phyloP scores from a whole-genome alignment of 2,888 invertebrate species.

The Leucozona laternaria region DNA sequence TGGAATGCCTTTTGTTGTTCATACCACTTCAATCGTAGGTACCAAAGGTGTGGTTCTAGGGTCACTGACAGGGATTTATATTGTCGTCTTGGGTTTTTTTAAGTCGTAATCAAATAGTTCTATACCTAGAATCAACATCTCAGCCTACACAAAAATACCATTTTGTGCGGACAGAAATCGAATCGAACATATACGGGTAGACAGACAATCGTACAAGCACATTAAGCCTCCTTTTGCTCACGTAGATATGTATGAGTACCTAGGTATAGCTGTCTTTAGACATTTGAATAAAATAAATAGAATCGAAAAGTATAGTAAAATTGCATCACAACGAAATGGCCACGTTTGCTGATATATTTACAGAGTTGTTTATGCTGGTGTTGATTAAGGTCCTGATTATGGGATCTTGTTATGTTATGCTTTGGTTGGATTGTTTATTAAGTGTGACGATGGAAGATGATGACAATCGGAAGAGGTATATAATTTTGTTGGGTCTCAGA shows the following conservation, averaged over 20 bases:
- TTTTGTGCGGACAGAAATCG: slow-evolving; percentile 22
- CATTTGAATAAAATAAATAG: slow-evolving; percentile 67
- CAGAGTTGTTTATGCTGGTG: slow-evolving; percentile 52
- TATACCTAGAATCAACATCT: slow-evolving; percentile 42
- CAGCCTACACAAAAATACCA: slow-evolving; percentile 64
- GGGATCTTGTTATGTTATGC: slow-evolving; percentile 52
- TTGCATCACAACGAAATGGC: slow-evolving; percentile 11
- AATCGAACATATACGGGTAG: slow-evolving; percentile 33
- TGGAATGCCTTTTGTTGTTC: neutral
- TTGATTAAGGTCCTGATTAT: slow-evolving; percentile 68
- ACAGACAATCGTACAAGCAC: slow-evolving; percentile 2
- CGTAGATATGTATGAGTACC: no score
- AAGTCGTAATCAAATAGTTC: slow-evolving; percentile 33
- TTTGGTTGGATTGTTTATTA: slow-evolving; percentile 20
- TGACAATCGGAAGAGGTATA: neutral
- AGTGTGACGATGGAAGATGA: neutral
- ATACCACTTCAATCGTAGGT: slow-evolving; percentile 19
- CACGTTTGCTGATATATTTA: neutral
- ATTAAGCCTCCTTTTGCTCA: slow-evolving; percentile 11
- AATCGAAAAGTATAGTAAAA: slow-evolving; percentile 37
- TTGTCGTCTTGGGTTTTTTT: slow-evolving; percentile 31
- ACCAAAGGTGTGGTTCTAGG: slow-evolving; percentile 47
- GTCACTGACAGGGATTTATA: slow-evolving; percentile 37
- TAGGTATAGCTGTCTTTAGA: slow-evolving; percentile 21
- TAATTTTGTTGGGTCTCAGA: neutral